phyloP scores from a whole-genome alignment of 2,113 vertebrate species.

The Bos taurus region DNA sequence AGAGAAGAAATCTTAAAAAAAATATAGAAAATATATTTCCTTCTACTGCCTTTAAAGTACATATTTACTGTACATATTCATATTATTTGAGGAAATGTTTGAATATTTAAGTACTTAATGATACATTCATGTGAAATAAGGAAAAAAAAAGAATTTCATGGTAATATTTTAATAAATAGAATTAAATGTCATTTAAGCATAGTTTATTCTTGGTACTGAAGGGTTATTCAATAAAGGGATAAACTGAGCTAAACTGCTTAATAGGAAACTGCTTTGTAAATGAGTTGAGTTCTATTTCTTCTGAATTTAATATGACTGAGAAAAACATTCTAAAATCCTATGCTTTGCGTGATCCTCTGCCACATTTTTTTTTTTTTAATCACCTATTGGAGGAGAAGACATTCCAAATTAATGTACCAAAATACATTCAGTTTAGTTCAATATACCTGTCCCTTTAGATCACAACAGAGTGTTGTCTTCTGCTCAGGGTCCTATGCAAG shows the following conservation, averaged over 20 bases:
- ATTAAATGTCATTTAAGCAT: background rate
- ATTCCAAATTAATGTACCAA: background rate
- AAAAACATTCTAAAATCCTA: background rate
- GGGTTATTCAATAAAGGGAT: background rate
- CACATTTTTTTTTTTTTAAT: background rate
- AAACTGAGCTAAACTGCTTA: background rate
- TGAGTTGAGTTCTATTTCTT: background rate
- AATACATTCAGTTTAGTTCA: background rate
- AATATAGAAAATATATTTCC: background rate
- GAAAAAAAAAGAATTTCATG: background rate
- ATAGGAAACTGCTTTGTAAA: background rate
- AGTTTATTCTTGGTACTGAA: background rate
- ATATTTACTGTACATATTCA: background rate
- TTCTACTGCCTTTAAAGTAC: background rate
- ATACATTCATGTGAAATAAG: background rate
- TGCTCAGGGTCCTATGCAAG: background rate
- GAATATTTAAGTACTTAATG: background rate
- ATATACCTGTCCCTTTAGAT: background rate
- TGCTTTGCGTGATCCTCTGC: background rate
- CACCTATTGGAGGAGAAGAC: background rate
- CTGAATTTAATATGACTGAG: background rate
- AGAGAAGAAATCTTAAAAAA: background rate
- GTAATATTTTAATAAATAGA: background rate
- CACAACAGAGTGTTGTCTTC: background rate
- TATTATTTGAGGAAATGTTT: background rate